Evolutionary conservation across 2,797 vertebrate species (phyloP).

Genomic region (Melanotaenia maccullochi): DNA sequence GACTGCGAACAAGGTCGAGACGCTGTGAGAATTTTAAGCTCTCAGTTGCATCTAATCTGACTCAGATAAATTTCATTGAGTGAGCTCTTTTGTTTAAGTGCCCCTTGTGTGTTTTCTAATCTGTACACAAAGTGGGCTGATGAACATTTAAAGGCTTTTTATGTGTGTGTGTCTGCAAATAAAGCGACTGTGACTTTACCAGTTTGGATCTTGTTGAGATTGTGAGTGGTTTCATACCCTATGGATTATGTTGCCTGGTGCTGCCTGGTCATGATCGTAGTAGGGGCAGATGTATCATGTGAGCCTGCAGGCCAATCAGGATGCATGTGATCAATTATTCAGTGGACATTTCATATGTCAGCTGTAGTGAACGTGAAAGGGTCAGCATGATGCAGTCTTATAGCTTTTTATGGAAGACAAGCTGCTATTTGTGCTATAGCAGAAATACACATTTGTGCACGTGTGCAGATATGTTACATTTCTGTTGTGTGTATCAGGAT

Average conservation of each 20-base stretch:
- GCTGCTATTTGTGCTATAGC: conserved; percentile 5
- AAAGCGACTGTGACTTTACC: conserved; percentile 20
- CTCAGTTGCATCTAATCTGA: conserved; percentile 47
- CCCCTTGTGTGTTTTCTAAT: conserved; percentile 51
- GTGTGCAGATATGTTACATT: conserved; percentile 1
- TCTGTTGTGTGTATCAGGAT: conserved; percentile 1
- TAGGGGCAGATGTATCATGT: conserved; percentile 58
- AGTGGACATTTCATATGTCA: conserved; percentile 69
- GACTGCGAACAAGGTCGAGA: conserved; percentile 33
- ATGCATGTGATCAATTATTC: conserved; percentile 75
- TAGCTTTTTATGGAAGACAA: conserved; percentile 27
- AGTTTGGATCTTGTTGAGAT: conserved; percentile 40
- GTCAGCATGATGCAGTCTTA: conserved; percentile 43
- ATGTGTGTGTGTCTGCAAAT: conserved; percentile 13
- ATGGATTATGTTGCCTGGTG: conserved; percentile 42
- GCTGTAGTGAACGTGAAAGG: conserved; percentile 48
- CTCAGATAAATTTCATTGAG: conserved; percentile 49
- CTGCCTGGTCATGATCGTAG: conserved; percentile 39
- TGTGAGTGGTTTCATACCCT: conserved; percentile 25
- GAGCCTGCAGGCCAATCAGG: conserved; percentile 62
- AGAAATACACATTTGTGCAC: background rate
- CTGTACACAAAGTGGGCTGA: conserved; percentile 32
- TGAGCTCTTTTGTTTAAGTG: conserved; percentile 44
- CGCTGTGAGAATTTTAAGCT: conserved; percentile 39
- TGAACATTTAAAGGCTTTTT: conserved; percentile 26